These are phyloP conservation scores for Exocentrus adspersus DNA, from an alignment of 2,888 invertebrate genomes.

Conservation along the genomic window DNA sequence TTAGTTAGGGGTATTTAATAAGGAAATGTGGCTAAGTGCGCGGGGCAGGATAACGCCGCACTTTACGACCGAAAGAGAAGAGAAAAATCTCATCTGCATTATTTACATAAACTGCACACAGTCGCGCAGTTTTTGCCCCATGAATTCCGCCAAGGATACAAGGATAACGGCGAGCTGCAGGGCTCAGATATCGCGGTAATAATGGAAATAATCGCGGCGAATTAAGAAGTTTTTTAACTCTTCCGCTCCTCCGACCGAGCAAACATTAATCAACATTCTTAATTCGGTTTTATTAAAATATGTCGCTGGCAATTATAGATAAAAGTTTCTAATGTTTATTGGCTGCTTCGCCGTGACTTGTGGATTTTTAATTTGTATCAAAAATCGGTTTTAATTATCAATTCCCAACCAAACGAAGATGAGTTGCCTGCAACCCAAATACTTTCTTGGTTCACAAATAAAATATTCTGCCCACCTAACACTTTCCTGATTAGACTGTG, in stretches of 20 bases:
- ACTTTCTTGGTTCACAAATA: no score
- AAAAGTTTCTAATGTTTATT: conserved; percentile 46
- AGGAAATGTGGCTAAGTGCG: conserved; percentile 63
- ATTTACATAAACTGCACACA: conserved; percentile 65
- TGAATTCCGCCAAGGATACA: conserved; percentile 50
- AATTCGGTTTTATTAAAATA: conserved; percentile 53
- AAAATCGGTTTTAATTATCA: conserved; percentile 16
- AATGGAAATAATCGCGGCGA: conserved; percentile 63
- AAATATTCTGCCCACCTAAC: background rate
- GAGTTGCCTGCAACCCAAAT: no score
- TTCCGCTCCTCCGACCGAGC: conserved; percentile 46
- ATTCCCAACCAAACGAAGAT: no score
- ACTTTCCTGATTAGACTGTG: conserved; percentile 1
- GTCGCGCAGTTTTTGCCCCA: conserved; percentile 42
- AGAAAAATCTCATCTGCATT: conserved; percentile 65
- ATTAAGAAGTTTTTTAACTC: conserved; percentile 63
- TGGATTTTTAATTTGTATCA: conserved; percentile 19
- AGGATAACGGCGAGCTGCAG: conserved; percentile 50
- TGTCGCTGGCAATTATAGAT: conserved; percentile 57
- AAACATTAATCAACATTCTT: conserved; percentile 54
- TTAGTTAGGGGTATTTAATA: conserved; percentile 63
- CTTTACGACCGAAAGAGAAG: conserved; percentile 60
- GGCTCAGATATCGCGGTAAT: conserved; percentile 62
- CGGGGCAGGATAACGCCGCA: conserved; percentile 61
- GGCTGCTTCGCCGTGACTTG: conserved; percentile 18